Evolutionary conservation across 64 coral and sea anemone species (phyloP).

Genomic region (Actinia equina): DNA sequence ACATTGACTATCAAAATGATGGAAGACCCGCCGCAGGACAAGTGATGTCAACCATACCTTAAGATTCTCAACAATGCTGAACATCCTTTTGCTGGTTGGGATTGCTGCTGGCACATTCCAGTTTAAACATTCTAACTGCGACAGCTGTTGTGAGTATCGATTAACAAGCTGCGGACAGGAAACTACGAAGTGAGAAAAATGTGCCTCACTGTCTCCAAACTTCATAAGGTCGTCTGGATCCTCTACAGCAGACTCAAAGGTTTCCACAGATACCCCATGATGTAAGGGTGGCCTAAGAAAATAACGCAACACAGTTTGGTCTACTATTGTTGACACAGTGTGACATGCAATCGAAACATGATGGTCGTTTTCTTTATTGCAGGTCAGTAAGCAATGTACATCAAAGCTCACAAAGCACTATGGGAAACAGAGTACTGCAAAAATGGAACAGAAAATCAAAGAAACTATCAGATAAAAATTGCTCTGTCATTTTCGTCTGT

Average conservation of each 20-base stretch:
- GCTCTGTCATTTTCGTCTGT: too few relatives aligned
- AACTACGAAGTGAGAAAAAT: conserved; percentile 60
- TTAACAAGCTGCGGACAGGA: conserved; percentile 57
- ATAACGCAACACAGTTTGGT: too few relatives aligned
- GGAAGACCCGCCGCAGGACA: too few relatives aligned
- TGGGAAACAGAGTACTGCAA: too few relatives aligned
- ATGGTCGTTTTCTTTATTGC: too few relatives aligned
- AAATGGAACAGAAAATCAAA: too few relatives aligned
- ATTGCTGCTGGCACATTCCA: conserved; percentile 66
- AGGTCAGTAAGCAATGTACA: too few relatives aligned
- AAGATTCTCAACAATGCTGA: conserved; percentile 72
- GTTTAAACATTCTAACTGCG: conserved; percentile 83
- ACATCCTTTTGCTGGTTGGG: conserved; percentile 47
- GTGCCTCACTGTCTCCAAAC: conserved; percentile 50
- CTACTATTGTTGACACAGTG: too few relatives aligned
- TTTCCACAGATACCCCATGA: conserved; percentile 41
- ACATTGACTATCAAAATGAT: too few relatives aligned
- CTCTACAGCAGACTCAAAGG: conserved; percentile 81
- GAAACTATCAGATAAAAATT: too few relatives aligned
- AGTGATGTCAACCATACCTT: conserved; percentile 44
- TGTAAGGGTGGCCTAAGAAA: conserved; percentile 12
- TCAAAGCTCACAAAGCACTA: too few relatives aligned
- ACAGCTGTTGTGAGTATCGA: conserved; percentile 74
- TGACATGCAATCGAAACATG: too few relatives aligned
- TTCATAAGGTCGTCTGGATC: conserved; percentile 66